phyloP scores from a whole-genome alignment of 2,113 vertebrate genomes.

The Sterrhoptilus dennistouni region DNA sequence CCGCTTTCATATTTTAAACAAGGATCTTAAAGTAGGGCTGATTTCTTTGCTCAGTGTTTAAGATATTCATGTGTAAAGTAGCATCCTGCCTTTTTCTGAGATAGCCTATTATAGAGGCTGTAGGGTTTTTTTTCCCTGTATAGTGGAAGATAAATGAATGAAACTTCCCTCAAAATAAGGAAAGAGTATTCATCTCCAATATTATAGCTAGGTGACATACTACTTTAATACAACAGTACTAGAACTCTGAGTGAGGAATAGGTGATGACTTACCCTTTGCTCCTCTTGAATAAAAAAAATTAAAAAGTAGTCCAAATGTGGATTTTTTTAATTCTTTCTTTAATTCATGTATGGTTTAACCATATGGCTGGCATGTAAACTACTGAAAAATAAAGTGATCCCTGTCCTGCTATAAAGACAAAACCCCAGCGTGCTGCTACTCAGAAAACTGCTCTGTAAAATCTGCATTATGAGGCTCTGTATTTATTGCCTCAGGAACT shows the following conservation, averaged over 20 bases:
- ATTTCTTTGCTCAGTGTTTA: not conserved
- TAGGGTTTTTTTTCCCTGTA: not conserved
- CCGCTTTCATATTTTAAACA: not conserved
- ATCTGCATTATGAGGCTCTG: not conserved
- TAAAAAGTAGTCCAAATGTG: not conserved
- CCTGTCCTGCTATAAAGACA: not conserved
- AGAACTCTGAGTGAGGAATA: not conserved
- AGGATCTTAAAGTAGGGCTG: not conserved
- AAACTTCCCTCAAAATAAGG: not conserved
- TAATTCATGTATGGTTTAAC: not conserved
- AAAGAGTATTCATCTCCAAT: not conserved
- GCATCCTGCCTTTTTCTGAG: not conserved
- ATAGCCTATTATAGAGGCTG: rapidly evolving
- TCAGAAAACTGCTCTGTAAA: not conserved
- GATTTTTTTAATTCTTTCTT: not conserved
- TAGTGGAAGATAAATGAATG: not conserved
- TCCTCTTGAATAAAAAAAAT: not conserved
- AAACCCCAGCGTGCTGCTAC: not conserved
- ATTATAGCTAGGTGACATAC: not conserved
- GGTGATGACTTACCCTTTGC: not conserved
- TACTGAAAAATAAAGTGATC: not conserved
- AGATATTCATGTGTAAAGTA: not conserved
- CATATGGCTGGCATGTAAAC: not conserved
- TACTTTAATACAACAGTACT: not conserved
- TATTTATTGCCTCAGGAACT: not conserved